A percentile compares a stretch with the other conserved stretches of the same genome.
Evolutionary conservation across 2,888 invertebrate species (phyloP).

Genomic region (Tetragonisca angustula): DNA sequence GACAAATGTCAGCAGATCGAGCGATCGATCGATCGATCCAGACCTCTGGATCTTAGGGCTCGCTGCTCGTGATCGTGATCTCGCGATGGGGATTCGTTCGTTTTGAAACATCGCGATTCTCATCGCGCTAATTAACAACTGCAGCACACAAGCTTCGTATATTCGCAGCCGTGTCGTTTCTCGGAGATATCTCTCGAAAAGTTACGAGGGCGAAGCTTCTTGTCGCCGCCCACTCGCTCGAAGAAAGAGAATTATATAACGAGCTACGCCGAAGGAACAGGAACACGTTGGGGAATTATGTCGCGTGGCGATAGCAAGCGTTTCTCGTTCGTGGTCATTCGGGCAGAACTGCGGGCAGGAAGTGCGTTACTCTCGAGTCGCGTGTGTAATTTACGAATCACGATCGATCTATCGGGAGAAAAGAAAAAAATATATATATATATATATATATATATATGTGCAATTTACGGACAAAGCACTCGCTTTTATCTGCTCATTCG

Average conservation of each 20-base stretch:
- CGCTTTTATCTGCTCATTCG: not conserved
- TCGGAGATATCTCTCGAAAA: not conserved
- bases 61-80: not conserved
- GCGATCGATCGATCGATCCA: not conserved
- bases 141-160: no score
- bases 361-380: constrained; percentile 38
- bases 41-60: no score
- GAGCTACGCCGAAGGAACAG: constrained; percentile 39
- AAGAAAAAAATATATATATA: no score
- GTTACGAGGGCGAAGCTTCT: constrained; percentile 23
- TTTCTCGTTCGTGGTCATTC: constrained; percentile 48
- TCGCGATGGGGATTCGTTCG: not conserved
- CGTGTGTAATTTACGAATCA: constrained; percentile 7
- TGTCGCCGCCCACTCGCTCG: constrained; percentile 21
- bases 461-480: not conserved
- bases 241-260: constrained; percentile 59
- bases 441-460: no score
- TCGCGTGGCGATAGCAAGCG: constrained; percentile 22
- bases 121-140: no score
- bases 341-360: constrained; percentile 56
- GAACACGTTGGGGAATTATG: constrained; percentile 43
- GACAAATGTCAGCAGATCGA: not conserved
- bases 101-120: not conserved
- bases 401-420: not conserved
- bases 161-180: not conserved